These are phyloP conservation scores for Xyliphius kryptos DNA, from an alignment of 2,113 vertebrate species.

Conservation along the genomic window DNA sequence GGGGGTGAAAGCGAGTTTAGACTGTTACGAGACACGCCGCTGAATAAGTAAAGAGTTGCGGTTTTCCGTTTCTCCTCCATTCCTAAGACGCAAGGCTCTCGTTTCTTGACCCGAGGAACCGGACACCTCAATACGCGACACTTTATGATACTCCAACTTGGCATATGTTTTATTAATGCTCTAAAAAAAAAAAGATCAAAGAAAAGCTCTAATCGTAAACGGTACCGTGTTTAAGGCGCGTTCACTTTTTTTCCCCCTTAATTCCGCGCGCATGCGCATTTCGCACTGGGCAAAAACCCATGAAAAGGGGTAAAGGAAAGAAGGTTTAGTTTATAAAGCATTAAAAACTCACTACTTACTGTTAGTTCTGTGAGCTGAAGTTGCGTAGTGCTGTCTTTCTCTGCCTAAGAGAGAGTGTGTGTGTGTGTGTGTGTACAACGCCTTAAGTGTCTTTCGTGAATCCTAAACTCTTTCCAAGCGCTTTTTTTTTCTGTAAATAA, in stretches of 20 bases:
- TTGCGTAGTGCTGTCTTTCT: neutral
- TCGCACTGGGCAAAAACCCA: neutral
- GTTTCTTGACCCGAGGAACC: conserved; percentile 1
- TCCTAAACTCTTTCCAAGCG: conserved; percentile 52
- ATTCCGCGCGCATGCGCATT: conserved; percentile 5
- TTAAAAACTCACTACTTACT: neutral
- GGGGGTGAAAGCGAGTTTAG: conserved; percentile 7
- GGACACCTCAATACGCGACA: conserved; percentile 3
- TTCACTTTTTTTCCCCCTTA: neutral
- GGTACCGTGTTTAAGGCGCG: neutral
- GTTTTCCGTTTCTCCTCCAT: conserved; percentile 7
- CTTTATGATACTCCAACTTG: too few species aligned
- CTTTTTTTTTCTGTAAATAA: conserved; percentile 48
- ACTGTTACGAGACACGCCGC: conserved; percentile 17
- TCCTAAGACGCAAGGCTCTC: neutral
- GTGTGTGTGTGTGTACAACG: too few species aligned
- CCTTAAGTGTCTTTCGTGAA: conserved; percentile 57
- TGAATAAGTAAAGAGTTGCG: conserved; percentile 56
- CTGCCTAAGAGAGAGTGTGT: neutral
- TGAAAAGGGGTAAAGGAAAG: neutral
- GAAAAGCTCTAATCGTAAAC: neutral
- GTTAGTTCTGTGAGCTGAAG: neutral
- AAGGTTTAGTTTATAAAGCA: neutral
- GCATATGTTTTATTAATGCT: too few species aligned
- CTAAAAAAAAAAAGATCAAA: too few species aligned